Base-by-base conservation (phyloP, 2,797 vertebrate genomes). In the Pygocentrus nattereri region DNA sequence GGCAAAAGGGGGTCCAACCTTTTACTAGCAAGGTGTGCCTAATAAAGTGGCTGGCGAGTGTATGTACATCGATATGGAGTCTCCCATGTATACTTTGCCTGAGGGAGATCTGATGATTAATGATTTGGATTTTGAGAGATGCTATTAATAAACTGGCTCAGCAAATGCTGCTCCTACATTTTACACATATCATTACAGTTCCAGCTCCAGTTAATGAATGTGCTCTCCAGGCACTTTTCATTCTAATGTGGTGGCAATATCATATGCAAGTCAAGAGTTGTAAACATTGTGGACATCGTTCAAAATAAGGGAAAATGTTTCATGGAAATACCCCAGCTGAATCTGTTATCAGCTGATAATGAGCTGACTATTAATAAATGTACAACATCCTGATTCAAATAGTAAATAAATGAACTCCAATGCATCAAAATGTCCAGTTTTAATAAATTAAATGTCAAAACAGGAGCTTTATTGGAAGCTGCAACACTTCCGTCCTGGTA, bases 221-320 rank as follows among this genome's bases (percentile, higher is more conserved):
- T 10, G 49, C 62, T 18, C 18, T 12, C 18, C 58, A 64, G 61
- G 25, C 4, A 23, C 62, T 74, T n/a, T n/a, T 67, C 4, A 18
- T 47, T 31, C 27, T 38, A 15, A 79, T 54, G 74, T 72, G 54
- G 81, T 75, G 23, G 56, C 21, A 15, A 15, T 13, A 49, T 41
- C n/a, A 34, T 12, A 13, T 5, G 16, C 11, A 27, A 2, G 13
- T 21, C 30, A 54, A 12, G 12, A 64, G 58, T 7, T 18, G 4
- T 50, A n/a, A 54, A 73, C n/a, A 13, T 18, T 41, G 30, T 34
- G 21, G 69, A 67, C 15, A 52, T 13, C 27, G 30, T 19, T 70
- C 16, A 16, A 27, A 70, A 49, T 18, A 27, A 49, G 4, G 41
- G 12, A 27, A 30, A 3, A 2, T 30, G 13, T 16, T 70, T 50